Evolutionary conservation across 2,888 invertebrate genomes (phyloP), one percentile per base, ranked within the genome.

Genomic region (Orthosia incerta): DNA sequence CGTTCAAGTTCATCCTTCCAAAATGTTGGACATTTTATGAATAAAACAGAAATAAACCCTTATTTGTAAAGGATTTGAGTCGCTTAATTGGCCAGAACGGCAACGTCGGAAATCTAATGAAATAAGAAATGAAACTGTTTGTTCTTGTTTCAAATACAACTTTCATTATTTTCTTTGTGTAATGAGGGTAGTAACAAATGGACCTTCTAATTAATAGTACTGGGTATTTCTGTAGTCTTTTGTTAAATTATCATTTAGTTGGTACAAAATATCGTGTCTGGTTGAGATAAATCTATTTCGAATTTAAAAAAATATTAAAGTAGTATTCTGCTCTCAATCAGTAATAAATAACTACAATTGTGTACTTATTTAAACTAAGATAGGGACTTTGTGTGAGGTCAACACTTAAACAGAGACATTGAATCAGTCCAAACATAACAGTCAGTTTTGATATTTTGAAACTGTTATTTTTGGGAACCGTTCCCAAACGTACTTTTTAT

Each of bases 41-140:
- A 83, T 77, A 77, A 77, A 80, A 80, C 23, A 69, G 62, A 65
- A 71, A 62, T 74, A 66, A 82, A 73, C 67, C 72, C 56, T 71
- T 59, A 71, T 75, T 73, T 26, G 11, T 12, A 53, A 61, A 71
- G 48, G 62, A 72, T 69, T 75, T 75, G 71, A 68, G 68, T 57
- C 68, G 60, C 56, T 72, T 74, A 68, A 72, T 79, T 74, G 39
- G 48, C 60, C 61, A 39, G 62, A 65, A 72, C 67, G 63, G 56
- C 59, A 59, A 26, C 48, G 9, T 39, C 9, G 39, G 9, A 39
- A 66, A 55, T 5, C 4, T 57, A 46, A 26, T 46, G 39, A 60
- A 71, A 61, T 45, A 62, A 65, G 50, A 48, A 71, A 73, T 12
- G 12, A 65, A 46, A 57, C 31, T 66, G 51, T 56, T 74, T 64